Base-by-base conservation (phyloP, 2,888 invertebrate genomes). In the Uloborus plumipes region DNA sequence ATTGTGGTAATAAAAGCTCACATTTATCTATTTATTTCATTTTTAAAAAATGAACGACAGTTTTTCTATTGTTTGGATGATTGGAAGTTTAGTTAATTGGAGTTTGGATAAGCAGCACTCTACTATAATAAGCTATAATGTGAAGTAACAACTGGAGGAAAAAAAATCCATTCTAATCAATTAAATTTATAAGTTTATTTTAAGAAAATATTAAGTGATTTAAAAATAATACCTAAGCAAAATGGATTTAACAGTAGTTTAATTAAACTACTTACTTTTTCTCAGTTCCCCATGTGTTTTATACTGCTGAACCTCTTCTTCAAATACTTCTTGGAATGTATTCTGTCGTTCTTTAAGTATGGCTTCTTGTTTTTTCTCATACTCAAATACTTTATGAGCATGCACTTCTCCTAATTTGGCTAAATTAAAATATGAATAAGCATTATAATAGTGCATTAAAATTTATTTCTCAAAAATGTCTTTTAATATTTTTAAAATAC, bases 271-370 rank as follows among this genome's bases (percentile, higher is more conserved):
- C 64, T 18, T 67, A 77, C 83, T 77, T 73, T 72, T 66, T 22
- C 76, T 58, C 0, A 76, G 39, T 55, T 82, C 67, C 53, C 86
- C 86, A 55, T 86, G 84, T 51, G 80, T 76, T 78, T 86, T 86
- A 65, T 87, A 87, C 51, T 85, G 71, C 55, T 86, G 73, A 50
- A 94, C 88, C 88, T 94, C 93, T 86, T 90, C 91, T 87, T 92
- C 92, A 87, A 94, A 94, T 15, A 92, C 93, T 88, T 93, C 92
- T 86, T 92, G 92, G 86, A 93, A 94, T 0, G 92, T 92, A 81
- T 92, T 91, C 86, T 93, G 93, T 50, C 93, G 90, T 87, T 94
- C 93, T 86, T 91, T 91, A 86, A 93, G 89, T 11, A 91, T 88
- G 85, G 90, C 89, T 75, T 91, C 90, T 78, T 92, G 90, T 67